Base-by-base conservation (phyloP, 2,797 vertebrate species). In the Epinephelus malabaricus region DNA sequence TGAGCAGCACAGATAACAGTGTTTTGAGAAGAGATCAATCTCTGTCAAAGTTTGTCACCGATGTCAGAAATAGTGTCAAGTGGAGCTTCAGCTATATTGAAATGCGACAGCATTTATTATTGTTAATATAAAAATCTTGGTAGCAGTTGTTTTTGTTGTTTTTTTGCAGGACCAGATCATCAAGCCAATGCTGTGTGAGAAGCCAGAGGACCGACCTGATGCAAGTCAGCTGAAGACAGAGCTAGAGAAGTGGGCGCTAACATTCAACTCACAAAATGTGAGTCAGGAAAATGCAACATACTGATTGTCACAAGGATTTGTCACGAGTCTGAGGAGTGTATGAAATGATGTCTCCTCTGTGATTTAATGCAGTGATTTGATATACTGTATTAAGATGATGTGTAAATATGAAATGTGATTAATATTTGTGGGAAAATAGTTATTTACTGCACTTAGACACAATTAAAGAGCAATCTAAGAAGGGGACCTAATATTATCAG, bases 131-230 rank as follows among this genome's bases (percentile, higher is more conserved):
- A 2, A 56, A 7, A 46, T 45, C 5, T 53, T n/a, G 21, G 2
- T 40, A 1, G 0, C 0, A 45, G 8, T 14, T 5, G 1, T 43
- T 61, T 43, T 49, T 30, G 46, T 19, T 47, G 54, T 49, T 49
- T 63, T 61, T 58, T 83, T 88, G 27, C 65, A 96, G 95, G 14
- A 23, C 6, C 46, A 40, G 21, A 76, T 94, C 8, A 94, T 96
- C 3, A 15, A 61, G 19, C 56, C 3, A 11, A 92, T 95, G 93
- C 84, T 96, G 78, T 17, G 50, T 77, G 17, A 61, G 49, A 58
- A 75, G 0, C 89, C 95, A 72, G 47, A 78, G 27, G 34, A 74
- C 1, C 87, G 95, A 83, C 92, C 90, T 54, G 90, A 91, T 23
- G 93, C 94, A 0, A 30, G n/a, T 0, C 0, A 53, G 0, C 21